A percentile compares a stretch with the other conserved stretches of the same genome.
Evolutionary conservation across 2,888 invertebrate species (phyloP).

Genomic region (Cerceris ruficornis): DNA sequence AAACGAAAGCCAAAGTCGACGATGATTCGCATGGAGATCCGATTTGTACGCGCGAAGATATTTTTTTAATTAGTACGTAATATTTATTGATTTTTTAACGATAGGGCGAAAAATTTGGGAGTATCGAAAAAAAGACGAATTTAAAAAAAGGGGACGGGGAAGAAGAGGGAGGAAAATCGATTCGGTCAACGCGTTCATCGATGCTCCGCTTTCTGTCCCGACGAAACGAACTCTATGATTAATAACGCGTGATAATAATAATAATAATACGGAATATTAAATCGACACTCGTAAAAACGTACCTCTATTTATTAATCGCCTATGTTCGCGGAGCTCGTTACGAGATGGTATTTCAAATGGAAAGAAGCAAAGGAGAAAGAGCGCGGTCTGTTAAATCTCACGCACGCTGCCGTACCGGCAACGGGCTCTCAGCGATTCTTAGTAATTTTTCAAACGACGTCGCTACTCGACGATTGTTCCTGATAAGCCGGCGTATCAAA

Average conservation of each 20-base stretch:
- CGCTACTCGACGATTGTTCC: background rate
- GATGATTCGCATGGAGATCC: no score
- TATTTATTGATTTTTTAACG: conserved; percentile 15
- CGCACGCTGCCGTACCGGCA: no score
- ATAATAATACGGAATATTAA: conserved; percentile 44
- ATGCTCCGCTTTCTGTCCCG: conserved; percentile 18
- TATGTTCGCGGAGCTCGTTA: conserved; percentile 13
- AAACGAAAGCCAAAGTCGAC: conserved; percentile 23
- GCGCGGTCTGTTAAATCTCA: no score
- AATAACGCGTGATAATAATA: conserved; percentile 42
- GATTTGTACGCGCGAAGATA: background rate
- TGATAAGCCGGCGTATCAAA: background rate
- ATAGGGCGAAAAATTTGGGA: background rate
- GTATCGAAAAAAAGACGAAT: conserved; percentile 21
- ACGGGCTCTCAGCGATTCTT: background rate
- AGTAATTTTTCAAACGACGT: background rate
- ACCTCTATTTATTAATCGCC: conserved; percentile 66
- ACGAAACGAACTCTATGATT: conserved; percentile 16
- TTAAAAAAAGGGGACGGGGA: background rate
- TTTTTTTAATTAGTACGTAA: conserved; percentile 12
- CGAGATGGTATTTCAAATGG: conserved; percentile 3
- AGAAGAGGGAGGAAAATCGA: background rate
- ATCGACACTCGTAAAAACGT: conserved; percentile 47
- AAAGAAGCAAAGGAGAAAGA: background rate
- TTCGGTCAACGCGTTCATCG: conserved; percentile 30